Evolutionary conservation across 2,888 invertebrate species (phyloP), one percentile per base, ranked within the genome.

Genomic region (Therioaphis trifolii): DNA sequence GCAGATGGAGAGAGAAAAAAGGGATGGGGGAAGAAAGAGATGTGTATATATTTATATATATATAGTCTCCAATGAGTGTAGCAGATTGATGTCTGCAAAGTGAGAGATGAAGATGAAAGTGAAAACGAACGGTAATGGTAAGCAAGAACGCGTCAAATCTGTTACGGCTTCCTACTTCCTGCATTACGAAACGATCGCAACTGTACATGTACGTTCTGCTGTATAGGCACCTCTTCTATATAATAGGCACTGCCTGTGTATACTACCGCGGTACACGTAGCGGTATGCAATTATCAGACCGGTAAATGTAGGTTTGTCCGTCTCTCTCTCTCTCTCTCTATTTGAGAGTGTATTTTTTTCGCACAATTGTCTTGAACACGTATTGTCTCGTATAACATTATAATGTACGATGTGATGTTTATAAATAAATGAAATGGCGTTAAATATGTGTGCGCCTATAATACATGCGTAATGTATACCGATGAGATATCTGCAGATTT

Each of bases 161-260:
- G 74, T 72, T 61, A 72, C 74, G 63, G 40, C 71, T 82, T 82
- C 82, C 66, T 82, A 82, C 82, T 82, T 82, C 82, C 82, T 63
- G 82, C 63, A 82, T 82, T 82, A 82, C 82, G 82, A 82, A 82
- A 82, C 79, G 15, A 46, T 46, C 72, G n/a, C 72, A 68, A 77
- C 77, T 66, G 77, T 66, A 77, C 15, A 35, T n/a, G 49, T 49
- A 27, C 61, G 24, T n/a, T 27, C 3, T 2, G n/a, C 61, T n/a
- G 24, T 4, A 61, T 4, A 24, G 7, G 24, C 11, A 58, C 24
- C 5, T 35, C 35, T 35, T 35, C 35, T 24, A 24, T 24, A 27
- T 58, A 24, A 15, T 5, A 24, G 12, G 27, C 61, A 3, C 21
- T 24, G 24, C 24, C 11, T 15, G 29, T 27, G n/a, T 27, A 4